Conservation (phyloP, 2,888 invertebrate species). For the Abrostola tripartita region DNA sequence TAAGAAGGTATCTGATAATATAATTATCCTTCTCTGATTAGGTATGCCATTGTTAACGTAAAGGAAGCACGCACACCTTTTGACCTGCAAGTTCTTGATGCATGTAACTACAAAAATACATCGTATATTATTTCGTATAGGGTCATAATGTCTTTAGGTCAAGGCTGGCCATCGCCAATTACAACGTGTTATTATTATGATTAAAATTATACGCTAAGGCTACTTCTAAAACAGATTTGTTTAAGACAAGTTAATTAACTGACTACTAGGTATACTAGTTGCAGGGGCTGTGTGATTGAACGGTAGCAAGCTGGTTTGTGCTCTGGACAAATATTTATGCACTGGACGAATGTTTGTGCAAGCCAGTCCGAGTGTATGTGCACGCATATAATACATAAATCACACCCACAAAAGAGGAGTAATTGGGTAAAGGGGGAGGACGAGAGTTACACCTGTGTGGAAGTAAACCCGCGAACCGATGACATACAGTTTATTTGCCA, state of each 20-base stretch:
- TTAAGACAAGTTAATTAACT: not conserved
- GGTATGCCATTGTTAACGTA: not conserved
- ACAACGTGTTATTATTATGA: conserved; percentile 25
- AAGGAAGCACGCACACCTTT: not conserved
- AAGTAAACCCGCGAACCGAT: no score
- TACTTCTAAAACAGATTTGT: conserved; percentile 11
- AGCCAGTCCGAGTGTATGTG: no score
- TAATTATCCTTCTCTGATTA: not conserved
- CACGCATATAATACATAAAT: no score
- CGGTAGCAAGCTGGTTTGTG: no score
- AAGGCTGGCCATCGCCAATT: conserved; percentile 34
- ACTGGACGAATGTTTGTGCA: no score
- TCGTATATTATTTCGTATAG: conserved; percentile 9
- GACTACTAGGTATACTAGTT: no score
- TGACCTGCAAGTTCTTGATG: conserved; percentile 9
- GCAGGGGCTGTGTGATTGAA: no score
- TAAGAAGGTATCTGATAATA: no score
- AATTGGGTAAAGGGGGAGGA: no score
- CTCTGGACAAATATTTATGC: no score
- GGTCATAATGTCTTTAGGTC: conserved; percentile 35
- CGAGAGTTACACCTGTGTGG: no score
- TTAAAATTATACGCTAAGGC: conserved; percentile 21
- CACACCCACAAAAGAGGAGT: no score
- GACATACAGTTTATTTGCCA: not conserved
- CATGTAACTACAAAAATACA: not conserved